These are phyloP conservation scores for Drosophila micromelanica DNA, from an alignment of 1,140 invertebrate species.

Conservation along the genomic window DNA sequence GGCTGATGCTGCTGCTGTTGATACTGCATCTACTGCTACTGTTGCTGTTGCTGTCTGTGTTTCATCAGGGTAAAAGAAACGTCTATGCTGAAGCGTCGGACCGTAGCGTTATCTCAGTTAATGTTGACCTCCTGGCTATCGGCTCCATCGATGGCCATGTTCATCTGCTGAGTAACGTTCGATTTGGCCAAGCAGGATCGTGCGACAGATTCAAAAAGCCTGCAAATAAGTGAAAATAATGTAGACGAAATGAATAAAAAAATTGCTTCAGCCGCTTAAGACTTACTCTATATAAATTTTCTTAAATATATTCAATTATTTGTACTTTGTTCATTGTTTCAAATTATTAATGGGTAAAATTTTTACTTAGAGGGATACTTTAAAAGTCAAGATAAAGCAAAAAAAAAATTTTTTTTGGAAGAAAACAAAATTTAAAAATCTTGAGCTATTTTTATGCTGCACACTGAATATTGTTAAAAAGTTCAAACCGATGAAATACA, in stretches of 20 bases:
- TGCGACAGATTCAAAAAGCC: conserved; percentile 96
- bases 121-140: conserved; percentile 77
- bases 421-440: conserved; percentile 27
- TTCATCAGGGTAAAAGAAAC: conserved; percentile 40
- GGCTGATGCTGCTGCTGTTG: conserved; percentile 34
- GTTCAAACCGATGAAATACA: conserved; percentile 79
- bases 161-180: conserved; percentile 76
- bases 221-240: conserved; percentile 83
- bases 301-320: no score
- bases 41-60: conserved; percentile 43
- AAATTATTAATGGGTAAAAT: conserved; percentile 2
- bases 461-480: conserved; percentile 58
- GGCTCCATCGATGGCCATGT: conserved; percentile 71
- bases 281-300: not conserved
- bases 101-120: conserved; percentile 67
- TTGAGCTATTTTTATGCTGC: conserved; percentile 44
- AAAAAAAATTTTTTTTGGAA: no score
- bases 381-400: no score
- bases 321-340: no score
- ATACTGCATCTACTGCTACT: conserved; percentile 7
- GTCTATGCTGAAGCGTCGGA: conserved; percentile 55
- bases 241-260: not conserved
- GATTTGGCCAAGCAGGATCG: conserved; percentile 95
- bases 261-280: not conserved
- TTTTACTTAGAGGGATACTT: no score